Base-by-base conservation (phyloP, 2,888 invertebrate genomes). In the Ecliptopera silaceata region DNA sequence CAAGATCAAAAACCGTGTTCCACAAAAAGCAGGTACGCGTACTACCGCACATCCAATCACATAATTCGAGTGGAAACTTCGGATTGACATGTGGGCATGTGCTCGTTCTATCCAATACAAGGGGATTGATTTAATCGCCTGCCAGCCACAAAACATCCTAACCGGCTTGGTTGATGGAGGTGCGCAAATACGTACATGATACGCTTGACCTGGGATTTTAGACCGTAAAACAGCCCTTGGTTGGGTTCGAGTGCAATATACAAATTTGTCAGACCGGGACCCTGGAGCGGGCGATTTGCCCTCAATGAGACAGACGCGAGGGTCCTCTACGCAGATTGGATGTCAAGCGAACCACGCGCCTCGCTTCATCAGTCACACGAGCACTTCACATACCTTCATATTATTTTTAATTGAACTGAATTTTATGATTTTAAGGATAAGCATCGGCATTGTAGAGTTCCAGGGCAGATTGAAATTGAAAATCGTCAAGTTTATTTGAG, bases 301-400 rank as follows among this genome's bases (percentile, higher is more conserved):
- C 77, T 86, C 84, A 84, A 85, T 80, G 82, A 79, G 79, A 77
- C 79, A 77, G 76, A 75, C 78, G 74, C 60, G 73, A 87, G 86
- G 72, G 78, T 75, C 68, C 88, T 88, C 71, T 66, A 75, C 75
- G 59, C 72, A 81, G 85, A 89, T 89, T 87, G 85, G 80, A 82
- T 85, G 86, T 83, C 86, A 81, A 70, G 63, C 67, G 72, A 70
- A 72, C 64, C 66, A 71, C 67, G 63, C 59, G 66, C 64, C 63
- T 55, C 66, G 65, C 64, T 65, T 66, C 71, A 69, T 66, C 64
- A 68, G 61, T 68, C 70, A 68, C 64, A 69, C 49, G 47, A 48
- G 47, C 71, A 11, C n/a, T 38, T 20, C 6, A 11, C 12, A 43
- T 36, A 36, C 13, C 8, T 15, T 36, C 8, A 2, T 15, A 15